phyloP scores from a whole-genome alignment of 1,140 invertebrate species.

The Micrasema minimum region DNA sequence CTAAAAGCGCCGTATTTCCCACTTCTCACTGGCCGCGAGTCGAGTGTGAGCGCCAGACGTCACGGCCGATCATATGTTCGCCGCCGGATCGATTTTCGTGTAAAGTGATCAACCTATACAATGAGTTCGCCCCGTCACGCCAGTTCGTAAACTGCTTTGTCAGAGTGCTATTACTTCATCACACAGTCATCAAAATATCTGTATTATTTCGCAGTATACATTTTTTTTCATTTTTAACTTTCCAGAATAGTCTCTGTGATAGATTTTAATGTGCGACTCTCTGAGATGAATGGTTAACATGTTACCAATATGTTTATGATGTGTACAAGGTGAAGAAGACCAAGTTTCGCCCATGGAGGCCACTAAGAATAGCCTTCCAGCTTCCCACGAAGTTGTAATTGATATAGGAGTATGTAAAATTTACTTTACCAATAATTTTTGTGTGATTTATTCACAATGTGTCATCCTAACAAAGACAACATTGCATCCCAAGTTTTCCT shows the following conservation, averaged over 20 bases:
- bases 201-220: not conserved
- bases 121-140: slow-evolving; percentile 1
- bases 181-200: slow-evolving; percentile 6
- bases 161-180: slow-evolving; percentile 10
- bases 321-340: slow-evolving; percentile 12
- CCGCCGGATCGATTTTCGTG: slow-evolving; percentile 33
- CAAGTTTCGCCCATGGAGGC: not conserved
- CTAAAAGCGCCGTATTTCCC: not conserved
- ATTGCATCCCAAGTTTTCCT: too few relatives aligned
- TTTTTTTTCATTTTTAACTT: not conserved
- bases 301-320: slow-evolving; percentile 9
- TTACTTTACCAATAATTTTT: not conserved
- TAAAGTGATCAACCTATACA: slow-evolving; percentile 30
- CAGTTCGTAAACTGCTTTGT: slow-evolving; percentile 19
- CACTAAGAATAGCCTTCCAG: not conserved
- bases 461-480: too few relatives aligned
- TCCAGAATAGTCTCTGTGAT: too few relatives aligned
- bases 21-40: slow-evolving; percentile 1
- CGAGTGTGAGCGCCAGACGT: slow-evolving; percentile 12
- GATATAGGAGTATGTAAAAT: slow-evolving; percentile 38
- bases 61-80: slow-evolving; percentile 31
- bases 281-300: too few relatives aligned
- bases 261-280: too few relatives aligned
- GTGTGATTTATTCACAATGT: too few relatives aligned
- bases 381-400: slow-evolving; percentile 26